Base-by-base conservation (phyloP, 1,140 invertebrate genomes). In the Plutomurus gul region DNA sequence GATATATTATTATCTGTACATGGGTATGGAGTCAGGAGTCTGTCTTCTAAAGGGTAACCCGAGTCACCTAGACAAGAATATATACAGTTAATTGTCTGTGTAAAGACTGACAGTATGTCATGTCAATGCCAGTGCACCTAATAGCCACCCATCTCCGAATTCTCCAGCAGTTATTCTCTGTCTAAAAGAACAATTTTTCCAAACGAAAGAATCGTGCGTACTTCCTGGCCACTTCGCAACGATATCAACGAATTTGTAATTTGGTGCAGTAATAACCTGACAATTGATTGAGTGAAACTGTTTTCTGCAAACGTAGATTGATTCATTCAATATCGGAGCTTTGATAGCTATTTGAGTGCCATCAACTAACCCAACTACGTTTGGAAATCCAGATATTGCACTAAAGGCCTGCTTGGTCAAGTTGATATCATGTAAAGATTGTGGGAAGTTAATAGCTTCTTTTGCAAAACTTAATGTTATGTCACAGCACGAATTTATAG, bases 181-280 rank as follows among this genome's bases (percentile, higher is more conserved):
- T 11, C 25, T 3, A 1, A 27, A 22, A 10, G 22, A 27, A 25
- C 49, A 13, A 3, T 56, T 8, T 27, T 11, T 25, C 79, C 87
- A 87, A 56, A 87, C 86, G 1, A 75, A 86, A 7, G 73, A 73
- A 75, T 87, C 86, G 76, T 87, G 86, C 18, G 74, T 77, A 60
- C 78, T 83, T 8, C 86, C 86, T 7, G 85, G 86, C 85, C 85
- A 87, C 16, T 85, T 75, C 51, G 84, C 84, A 18, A 86, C 84
- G 30, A 86, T 76, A 72, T 85, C 83, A 22, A 78, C 49, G 65
- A 85, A 78, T 74, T 78, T 51, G 16, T 80, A 80, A 22, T 81
- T 72, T 1, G 36, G 30, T 75, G 78, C 77, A 60, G 78, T 74
- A 56, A 84, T 79, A 6, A 84, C 77, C 77, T 85, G 81, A 46